Evolutionary conservation across 2,113 vertebrate species (phyloP).

Genomic region (Eurystomus gularis): DNA sequence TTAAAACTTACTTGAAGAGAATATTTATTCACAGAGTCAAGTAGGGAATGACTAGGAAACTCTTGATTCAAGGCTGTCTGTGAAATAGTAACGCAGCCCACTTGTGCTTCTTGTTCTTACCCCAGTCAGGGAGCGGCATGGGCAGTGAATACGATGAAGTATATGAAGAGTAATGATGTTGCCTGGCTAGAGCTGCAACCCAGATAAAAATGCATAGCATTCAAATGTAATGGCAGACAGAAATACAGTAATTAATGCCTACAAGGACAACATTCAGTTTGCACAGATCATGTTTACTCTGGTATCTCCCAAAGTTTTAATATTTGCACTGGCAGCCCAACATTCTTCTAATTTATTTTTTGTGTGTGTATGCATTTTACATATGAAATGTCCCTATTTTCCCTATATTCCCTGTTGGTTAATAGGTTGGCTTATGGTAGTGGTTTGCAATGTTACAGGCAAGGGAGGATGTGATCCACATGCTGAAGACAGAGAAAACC

Average conservation of each 20-base stretch:
- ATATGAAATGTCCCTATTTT: neutral
- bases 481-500: conserved; percentile 87
- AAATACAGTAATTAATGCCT: neutral
- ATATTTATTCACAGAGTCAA: neutral
- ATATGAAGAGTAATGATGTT: neutral
- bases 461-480: conserved; percentile 92
- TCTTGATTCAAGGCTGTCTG: neutral
- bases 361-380: neutral
- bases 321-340: neutral
- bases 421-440: conserved; percentile 22
- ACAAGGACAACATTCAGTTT: neutral
- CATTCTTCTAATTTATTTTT: neutral
- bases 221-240: neutral
- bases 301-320: neutral
- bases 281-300: neutral
- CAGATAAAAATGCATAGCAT: neutral
- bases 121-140: neutral
- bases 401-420: neutral
- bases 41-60: neutral
- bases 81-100: neutral
- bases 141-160: neutral
- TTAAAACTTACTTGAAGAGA: neutral
- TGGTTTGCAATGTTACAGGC: conserved; percentile 79
- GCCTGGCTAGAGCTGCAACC: neutral
- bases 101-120: neutral